These are phyloP conservation scores for Tapera naevia DNA, from an alignment of 2,797 vertebrate species.

Conservation along the genomic window DNA sequence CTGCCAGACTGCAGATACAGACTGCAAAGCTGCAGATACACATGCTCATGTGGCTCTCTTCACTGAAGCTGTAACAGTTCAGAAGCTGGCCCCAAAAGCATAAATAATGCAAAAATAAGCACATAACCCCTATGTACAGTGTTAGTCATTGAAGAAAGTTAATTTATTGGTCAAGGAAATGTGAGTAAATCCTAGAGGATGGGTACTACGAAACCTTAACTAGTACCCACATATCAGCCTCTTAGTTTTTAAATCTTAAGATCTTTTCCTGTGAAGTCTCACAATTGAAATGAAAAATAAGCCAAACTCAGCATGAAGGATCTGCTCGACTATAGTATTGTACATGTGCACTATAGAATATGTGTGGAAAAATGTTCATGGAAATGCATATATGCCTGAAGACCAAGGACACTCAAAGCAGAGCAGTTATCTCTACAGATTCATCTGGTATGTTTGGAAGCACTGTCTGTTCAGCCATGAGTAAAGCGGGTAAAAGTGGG, in stretches of 20 bases:
- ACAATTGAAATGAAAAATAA: neutral
- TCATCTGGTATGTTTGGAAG: neutral
- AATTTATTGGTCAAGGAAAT: neutral
- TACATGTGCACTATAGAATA: neutral
- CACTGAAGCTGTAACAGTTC: neutral
- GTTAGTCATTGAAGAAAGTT: neutral
- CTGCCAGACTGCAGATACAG: neutral
- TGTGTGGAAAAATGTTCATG: neutral
- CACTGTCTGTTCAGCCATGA: neutral
- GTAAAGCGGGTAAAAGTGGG: neutral
- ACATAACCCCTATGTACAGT: neutral
- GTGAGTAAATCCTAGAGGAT: neutral
- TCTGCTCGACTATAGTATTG: neutral
- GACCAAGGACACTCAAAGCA: neutral
- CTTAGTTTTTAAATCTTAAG: neutral
- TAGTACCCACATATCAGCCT: neutral
- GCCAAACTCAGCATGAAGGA: neutral
- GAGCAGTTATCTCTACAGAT: neutral
- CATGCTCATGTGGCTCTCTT: rapidly evolving
- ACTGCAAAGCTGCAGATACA: neutral
- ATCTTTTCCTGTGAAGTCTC: neutral
- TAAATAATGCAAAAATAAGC: neutral
- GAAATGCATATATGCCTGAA: neutral
- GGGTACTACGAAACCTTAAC: neutral
- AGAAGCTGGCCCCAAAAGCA: neutral